phyloP scores from a whole-genome alignment of 2,888 invertebrate genomes.

The Camptogramma bilineatum region DNA sequence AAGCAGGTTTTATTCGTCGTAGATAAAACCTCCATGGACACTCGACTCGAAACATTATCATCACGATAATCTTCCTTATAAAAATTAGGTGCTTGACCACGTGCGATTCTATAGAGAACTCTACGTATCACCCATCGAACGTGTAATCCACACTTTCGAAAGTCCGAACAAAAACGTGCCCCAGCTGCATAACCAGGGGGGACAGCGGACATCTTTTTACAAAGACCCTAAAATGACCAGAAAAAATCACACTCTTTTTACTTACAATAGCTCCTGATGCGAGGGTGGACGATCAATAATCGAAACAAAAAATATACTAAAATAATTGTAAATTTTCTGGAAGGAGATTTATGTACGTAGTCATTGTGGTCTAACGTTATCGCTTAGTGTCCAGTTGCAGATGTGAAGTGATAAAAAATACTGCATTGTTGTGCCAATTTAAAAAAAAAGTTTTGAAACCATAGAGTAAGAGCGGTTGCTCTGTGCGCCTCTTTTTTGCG shows the following conservation, averaged over 20 bases:
- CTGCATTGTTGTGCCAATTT: constrained; percentile 58
- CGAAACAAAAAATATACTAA: constrained; percentile 70
- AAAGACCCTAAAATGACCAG: constrained; percentile 80
- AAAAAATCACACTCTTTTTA: constrained; percentile 78
- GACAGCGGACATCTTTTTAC: constrained; percentile 79
- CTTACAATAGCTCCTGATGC: constrained; percentile 73
- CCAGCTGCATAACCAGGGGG: constrained; percentile 77
- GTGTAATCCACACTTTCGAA: constrained; percentile 66
- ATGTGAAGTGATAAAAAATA: constrained; percentile 62
- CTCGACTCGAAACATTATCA: neutral
- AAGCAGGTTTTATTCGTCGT: too few species aligned
- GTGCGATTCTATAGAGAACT: constrained; percentile 25
- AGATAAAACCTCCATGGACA: neutral
- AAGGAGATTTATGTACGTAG: constrained; percentile 80
- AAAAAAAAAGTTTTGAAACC: constrained; percentile 35
- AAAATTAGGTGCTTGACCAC: constrained; percentile 32
- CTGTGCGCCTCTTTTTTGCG: constrained; percentile 33
- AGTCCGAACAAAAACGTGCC: constrained; percentile 45
- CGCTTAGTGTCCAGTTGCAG: constrained; percentile 79
- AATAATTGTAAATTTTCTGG: constrained; percentile 80
- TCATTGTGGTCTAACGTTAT: constrained; percentile 74
- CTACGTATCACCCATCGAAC: constrained; percentile 23
- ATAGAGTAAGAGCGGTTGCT: constrained; percentile 45
- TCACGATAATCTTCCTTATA: constrained; percentile 6
- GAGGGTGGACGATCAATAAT: constrained; percentile 83